These are phyloP conservation scores for Hirtodrosophila cameraria DNA, from an alignment of 2,888 invertebrate species.

Conservation along the genomic window DNA sequence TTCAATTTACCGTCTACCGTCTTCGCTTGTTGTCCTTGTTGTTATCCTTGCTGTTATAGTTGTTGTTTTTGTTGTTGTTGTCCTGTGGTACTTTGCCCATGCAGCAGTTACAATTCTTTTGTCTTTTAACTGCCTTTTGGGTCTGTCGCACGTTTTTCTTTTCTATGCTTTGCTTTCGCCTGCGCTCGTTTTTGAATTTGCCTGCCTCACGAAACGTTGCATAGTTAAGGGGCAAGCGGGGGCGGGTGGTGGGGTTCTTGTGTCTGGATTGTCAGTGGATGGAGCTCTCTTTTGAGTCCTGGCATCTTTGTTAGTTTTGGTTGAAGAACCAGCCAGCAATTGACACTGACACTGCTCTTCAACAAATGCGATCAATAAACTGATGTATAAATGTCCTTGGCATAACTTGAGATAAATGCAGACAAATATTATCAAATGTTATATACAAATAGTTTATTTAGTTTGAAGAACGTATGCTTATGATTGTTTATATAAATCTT, in stretches of 20 bases:
- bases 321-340: constrained; percentile 30
- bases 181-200: constrained; percentile 38
- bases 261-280: not conserved
- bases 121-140: constrained; percentile 69
- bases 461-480: too few relatives aligned
- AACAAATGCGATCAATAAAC: constrained; percentile 24
- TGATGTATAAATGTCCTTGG: constrained; percentile 25
- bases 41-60: constrained; percentile 5
- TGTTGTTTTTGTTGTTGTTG: constrained; percentile 18
- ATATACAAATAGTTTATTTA: too few relatives aligned
- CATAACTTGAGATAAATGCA: too few relatives aligned
- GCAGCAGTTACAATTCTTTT: constrained; percentile 68
- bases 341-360: constrained; percentile 27
- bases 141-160: constrained; percentile 61
- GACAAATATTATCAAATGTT: too few relatives aligned
- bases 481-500: too few relatives aligned
- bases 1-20: constrained; percentile 72
- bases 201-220: constrained; percentile 55
- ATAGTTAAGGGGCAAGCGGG: constrained; percentile 32
- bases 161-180: constrained; percentile 8
- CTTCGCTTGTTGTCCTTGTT: constrained; percentile 1
- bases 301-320: constrained; percentile 11
- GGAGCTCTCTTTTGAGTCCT: not conserved
- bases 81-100: constrained; percentile 25
- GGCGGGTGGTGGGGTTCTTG: constrained; percentile 1